These are phyloP conservation scores for Idris sp. DNA, from an alignment of 1,140 invertebrate species.

Conservation along the genomic window DNA sequence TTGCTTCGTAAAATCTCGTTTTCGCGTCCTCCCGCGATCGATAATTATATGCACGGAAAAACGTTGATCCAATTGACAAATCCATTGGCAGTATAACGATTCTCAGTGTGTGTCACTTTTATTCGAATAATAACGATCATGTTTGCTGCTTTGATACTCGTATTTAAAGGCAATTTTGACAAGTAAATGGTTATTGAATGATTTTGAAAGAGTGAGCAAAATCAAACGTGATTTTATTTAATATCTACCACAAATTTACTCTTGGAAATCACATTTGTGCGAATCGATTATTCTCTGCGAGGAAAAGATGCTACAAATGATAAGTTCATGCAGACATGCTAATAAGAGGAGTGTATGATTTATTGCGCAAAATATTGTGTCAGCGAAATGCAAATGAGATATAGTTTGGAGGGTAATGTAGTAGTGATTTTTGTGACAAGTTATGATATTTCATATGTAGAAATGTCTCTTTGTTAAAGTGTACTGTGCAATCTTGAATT, in stretches of 20 bases:
- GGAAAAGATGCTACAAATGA: conserved; percentile 20
- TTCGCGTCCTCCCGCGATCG: conserved; percentile 22
- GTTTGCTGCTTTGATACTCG: background rate
- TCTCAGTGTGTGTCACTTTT: no score
- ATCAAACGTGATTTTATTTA: conserved; percentile 22
- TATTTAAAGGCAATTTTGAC: no score
- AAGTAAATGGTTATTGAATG: no score
- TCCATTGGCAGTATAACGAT: conserved; percentile 4
- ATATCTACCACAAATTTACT: conserved; percentile 20
- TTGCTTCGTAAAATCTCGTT: conserved; percentile 46
- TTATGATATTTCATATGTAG: no score
- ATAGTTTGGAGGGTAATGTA: background rate
- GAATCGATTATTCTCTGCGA: conserved; percentile 11
- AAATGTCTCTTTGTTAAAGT: no score
- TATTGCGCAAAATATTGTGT: conserved; percentile 18
- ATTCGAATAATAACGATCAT: conserved; percentile 2
- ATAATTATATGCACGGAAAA: conserved; percentile 22
- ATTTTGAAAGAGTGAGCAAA: conserved; percentile 4
- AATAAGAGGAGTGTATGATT: conserved; percentile 18
- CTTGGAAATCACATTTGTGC: conserved; percentile 7
- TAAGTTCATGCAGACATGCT: conserved; percentile 24
- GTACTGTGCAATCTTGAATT: no score
- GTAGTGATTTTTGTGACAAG: no score
- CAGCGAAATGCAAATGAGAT: conserved; percentile 4
- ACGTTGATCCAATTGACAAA: conserved; percentile 17